Percentiles rank a stretch among this genome's conserved stretches.
phyloP scores from a whole-genome alignment of 2,888 invertebrate genomes.

The Peribatodes rhomboidaria region DNA sequence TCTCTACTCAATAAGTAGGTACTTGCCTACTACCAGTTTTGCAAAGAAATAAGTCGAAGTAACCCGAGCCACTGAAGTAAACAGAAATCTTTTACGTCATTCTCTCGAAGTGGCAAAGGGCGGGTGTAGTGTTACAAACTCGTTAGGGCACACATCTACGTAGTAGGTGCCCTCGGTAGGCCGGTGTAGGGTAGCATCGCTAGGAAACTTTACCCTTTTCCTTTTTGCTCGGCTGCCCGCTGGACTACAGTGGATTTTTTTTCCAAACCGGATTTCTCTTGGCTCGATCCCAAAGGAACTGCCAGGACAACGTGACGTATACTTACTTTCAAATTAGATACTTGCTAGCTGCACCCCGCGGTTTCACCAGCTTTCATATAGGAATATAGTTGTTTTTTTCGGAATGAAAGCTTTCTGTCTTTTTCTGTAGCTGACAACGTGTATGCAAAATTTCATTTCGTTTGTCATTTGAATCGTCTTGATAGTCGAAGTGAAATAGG shows the following conservation, averaged over 20 bases:
- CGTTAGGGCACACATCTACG: slow-evolving; percentile 26
- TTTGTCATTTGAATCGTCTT: too few relatives aligned
- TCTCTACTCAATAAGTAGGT: too few relatives aligned
- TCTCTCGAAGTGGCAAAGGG: slow-evolving; percentile 37
- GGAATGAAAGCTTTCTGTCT: too few relatives aligned
- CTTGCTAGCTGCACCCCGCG: too few relatives aligned
- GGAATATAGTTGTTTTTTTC: neutral
- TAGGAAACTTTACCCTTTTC: slow-evolving; percentile 62
- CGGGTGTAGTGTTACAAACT: slow-evolving; percentile 42
- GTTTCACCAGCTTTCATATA: too few relatives aligned
- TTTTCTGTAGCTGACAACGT: too few relatives aligned
- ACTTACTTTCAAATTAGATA: neutral
- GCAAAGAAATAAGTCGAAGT: slow-evolving; percentile 14
- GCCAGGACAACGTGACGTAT: slow-evolving; percentile 7
- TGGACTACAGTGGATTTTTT: slow-evolving; percentile 50
- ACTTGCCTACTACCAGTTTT: too few relatives aligned
- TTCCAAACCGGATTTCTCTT: slow-evolving; percentile 71
- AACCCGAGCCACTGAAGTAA: slow-evolving; percentile 26
- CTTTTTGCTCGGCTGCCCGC: slow-evolving; percentile 55
- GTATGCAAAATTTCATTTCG: too few relatives aligned
- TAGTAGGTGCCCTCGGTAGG: slow-evolving; percentile 4
- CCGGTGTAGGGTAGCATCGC: slow-evolving; percentile 55
- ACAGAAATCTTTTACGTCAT: slow-evolving; percentile 40
- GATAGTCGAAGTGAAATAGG: too few relatives aligned
- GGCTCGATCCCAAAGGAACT: neutral